Conservation (phyloP, 2,797 vertebrate genomes). For the Falco naumanni region DNA sequence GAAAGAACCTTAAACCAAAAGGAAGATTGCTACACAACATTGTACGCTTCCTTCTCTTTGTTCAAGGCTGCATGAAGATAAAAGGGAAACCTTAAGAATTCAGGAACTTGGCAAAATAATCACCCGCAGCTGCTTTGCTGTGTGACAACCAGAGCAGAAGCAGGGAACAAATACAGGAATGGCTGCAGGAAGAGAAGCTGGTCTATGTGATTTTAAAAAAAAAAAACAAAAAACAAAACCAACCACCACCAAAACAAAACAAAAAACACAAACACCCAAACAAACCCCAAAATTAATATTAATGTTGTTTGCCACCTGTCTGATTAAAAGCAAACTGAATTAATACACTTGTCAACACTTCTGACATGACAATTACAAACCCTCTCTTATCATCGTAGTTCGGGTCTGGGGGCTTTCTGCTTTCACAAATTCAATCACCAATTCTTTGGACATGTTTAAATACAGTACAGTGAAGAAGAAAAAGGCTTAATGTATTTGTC, state of each 20-base stretch:
- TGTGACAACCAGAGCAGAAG: neutral
- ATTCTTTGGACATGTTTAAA: neutral
- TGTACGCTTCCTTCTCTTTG: neutral
- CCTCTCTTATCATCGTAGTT: neutral
- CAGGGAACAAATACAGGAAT: constrained; percentile 4
- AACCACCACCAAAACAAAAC: neutral
- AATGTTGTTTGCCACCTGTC: neutral
- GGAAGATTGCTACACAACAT: neutral
- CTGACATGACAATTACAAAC: neutral
- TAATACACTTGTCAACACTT: neutral
- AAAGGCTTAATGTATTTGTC: neutral
- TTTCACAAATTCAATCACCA: neutral
- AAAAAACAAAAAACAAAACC: neutral
- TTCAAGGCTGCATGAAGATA: neutral
- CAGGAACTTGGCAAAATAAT: constrained; percentile 39
- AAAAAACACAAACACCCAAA: neutral
- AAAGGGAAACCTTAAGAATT: constrained; percentile 48
- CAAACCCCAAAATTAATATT: neutral
- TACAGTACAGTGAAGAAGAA: neutral
- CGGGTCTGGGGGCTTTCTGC: neutral
- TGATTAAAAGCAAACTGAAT: neutral
- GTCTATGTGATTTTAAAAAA: neutral
- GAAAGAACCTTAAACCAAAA: constrained; percentile 14
- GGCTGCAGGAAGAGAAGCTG: constrained; percentile 1
- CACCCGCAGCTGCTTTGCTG: neutral